Conservation (phyloP, 2,113 vertebrate genomes). For the Leuciscus idus region DNA sequence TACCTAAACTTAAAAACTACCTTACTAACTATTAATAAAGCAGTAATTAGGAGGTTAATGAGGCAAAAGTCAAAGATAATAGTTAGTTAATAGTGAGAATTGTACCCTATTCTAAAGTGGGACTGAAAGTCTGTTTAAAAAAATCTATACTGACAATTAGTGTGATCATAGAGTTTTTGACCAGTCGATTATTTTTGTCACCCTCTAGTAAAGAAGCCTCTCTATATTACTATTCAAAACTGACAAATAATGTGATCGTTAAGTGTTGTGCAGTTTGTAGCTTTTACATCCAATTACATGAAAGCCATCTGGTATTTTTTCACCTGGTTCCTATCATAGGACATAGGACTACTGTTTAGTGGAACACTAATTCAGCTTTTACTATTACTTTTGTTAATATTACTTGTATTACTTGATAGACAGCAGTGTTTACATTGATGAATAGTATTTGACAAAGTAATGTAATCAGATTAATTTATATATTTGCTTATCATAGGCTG, state of each 20-base stretch:
- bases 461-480: not conserved
- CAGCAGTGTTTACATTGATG: not conserved
- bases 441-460: not conserved
- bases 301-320: no score
- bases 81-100: no score
- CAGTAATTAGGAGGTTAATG: no score
- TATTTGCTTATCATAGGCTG: not conserved
- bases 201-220: not conserved
- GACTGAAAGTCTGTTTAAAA: no score
- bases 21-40: no score
- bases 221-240: not conserved
- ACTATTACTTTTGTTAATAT: not conserved
- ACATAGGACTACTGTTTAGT: no score
- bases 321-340: no score
- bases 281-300: not conserved
- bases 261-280: not conserved
- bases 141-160: no score
- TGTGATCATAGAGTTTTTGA: no score
- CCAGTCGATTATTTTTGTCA: not conserved
- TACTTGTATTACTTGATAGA: not conserved
- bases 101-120: no score
- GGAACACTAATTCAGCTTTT: not conserved
- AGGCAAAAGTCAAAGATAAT: no score
- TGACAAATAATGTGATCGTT: not conserved
- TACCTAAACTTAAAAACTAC: no score